Evolutionary conservation across 2,888 invertebrate genomes (phyloP).

Genomic region (Linnaemya tessellans): DNA sequence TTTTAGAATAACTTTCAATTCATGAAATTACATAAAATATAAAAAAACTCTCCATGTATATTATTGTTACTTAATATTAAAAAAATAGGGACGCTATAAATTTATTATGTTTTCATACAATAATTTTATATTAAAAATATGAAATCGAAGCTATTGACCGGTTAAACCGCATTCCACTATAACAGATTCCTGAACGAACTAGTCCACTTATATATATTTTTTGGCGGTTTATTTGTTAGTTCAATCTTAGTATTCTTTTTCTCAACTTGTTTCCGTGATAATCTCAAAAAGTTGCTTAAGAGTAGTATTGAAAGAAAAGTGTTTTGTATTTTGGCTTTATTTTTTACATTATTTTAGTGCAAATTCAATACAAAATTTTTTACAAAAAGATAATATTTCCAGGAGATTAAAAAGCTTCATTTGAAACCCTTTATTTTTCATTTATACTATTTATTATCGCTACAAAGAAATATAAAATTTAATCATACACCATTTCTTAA

Average conservation of each 20-base stretch:
- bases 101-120: too few relatives aligned
- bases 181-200: too few relatives aligned
- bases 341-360: conserved; percentile 55
- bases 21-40: too few relatives aligned
- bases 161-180: too few relatives aligned
- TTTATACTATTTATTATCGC: conserved; percentile 44
- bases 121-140: too few relatives aligned
- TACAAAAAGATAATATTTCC: conserved; percentile 74
- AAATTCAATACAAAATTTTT: conserved; percentile 57
- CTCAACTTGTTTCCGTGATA: not conserved
- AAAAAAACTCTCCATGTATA: too few relatives aligned
- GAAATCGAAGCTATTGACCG: too few relatives aligned
- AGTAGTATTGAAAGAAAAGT: not conserved
- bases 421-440: conserved; percentile 22
- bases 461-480: conserved; percentile 38
- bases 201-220: too few relatives aligned
- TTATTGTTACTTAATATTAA: not conserved
- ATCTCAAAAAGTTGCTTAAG: not conserved
- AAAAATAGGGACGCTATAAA: too few relatives aligned
- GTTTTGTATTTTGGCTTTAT: conserved; percentile 32
- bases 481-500: conserved; percentile 1
- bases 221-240: too few relatives aligned
- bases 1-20: too few relatives aligned
- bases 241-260: too few relatives aligned
- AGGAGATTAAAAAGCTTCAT: conserved; percentile 74